Evolutionary conservation across 2,888 invertebrate genomes (phyloP), one percentile per base, ranked within the genome.

Genomic region (Apodemia hepburni): DNA sequence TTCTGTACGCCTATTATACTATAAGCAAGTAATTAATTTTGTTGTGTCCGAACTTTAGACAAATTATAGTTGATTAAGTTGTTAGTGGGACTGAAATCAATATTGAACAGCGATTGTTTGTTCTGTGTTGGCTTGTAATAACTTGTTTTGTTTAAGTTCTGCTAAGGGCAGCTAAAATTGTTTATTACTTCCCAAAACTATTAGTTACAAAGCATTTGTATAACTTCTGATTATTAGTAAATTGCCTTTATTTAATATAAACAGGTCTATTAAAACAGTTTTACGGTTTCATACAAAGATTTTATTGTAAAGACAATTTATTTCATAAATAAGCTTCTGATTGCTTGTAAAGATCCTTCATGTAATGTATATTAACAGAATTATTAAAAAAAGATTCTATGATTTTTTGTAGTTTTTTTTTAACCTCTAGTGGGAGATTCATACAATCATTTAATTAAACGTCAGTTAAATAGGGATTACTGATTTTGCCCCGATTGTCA

Each of bases 61-160:
- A 82, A 87, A 87, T 85, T 84, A 75, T 74, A 76, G 82, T 81
- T 81, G 82, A 87, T 88, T 83, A 86, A 78, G 78, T 82, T 82
- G 85, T 85, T 79, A 75, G 74, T 66, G 73, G 73, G 81, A 79
- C 79, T 79, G 80, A 78, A 81, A 84, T 82, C 84, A 86, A 85
- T 87, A 85, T 84, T 83, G 79, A 69, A 68, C 66, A 67, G 68
- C 78, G 76, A 70, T 81, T 84, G 87, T 87, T 87, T 83, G 79
- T 75, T 69, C 71, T 76, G 73, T 75, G 76, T 79, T 80, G 64
- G 71, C 77, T 79, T 79, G 82, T 81, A 83, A 74, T 71, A 75
- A 79, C 73, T 83, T 81, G 77, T 76, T 81, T 65, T 78, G 79
- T 81, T 85, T 79, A 74, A 79, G 78, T 85, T 85, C 59, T 49